Evolutionary conservation across 2,113 vertebrate genomes (phyloP).

Genomic region (Sarotherodon lohbergeri): DNA sequence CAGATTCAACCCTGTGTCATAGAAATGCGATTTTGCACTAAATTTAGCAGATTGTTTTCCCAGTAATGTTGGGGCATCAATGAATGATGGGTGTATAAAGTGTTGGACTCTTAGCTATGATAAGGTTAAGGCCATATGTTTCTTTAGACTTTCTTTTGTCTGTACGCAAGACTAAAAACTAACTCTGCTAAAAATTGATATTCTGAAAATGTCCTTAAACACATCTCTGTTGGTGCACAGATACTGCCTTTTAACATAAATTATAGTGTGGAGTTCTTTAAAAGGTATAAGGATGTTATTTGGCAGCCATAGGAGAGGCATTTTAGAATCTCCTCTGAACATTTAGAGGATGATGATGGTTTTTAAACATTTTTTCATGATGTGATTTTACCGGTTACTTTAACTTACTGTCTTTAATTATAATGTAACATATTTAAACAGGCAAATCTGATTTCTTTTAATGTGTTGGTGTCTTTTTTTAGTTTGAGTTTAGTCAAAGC

Average conservation of each 20-base stretch:
- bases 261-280: background rate
- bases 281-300: background rate
- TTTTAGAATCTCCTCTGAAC: background rate
- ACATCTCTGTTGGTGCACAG: background rate
- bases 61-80: background rate
- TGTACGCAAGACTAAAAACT: background rate
- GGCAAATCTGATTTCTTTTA: background rate
- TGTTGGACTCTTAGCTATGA: background rate
- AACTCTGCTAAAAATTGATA: background rate
- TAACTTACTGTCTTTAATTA: background rate
- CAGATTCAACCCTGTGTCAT: background rate
- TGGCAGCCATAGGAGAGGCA: background rate
- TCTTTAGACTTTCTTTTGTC: background rate
- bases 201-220: background rate
- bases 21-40: background rate
- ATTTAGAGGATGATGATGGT: background rate
- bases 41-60: background rate
- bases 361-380: background rate
- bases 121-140: background rate
- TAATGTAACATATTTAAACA: background rate
- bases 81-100: background rate
- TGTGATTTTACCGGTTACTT: background rate
- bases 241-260: background rate
- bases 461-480: background rate
- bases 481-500: background rate